A percentile compares a stretch with the other conserved stretches of the same genome.
These are phyloP conservation scores for Hipposideros larvatus DNA, from an alignment of 2,797 vertebrate genomes.

Conservation along the genomic window DNA sequence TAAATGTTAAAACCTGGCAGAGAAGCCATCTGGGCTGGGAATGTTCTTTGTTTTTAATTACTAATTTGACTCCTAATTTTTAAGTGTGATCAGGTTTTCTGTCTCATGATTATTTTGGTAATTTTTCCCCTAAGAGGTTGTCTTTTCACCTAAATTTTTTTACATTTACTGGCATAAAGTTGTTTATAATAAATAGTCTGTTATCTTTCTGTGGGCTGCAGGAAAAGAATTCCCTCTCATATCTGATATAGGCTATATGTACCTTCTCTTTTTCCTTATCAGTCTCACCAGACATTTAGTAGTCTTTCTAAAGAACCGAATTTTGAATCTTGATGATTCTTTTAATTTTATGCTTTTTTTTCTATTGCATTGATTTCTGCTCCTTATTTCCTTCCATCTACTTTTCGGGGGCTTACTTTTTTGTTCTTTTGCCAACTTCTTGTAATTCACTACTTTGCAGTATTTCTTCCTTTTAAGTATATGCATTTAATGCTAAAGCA, in stretches of 20 bases:
- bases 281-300: background rate
- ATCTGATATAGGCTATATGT: background rate
- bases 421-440: constrained; percentile 2
- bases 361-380: background rate
- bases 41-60: constrained; percentile 49
- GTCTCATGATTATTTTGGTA: constrained; percentile 21
- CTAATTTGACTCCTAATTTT: constrained; percentile 10
- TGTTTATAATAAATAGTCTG: background rate
- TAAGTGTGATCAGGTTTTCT: background rate
- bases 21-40: background rate
- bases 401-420: background rate
- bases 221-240: background rate
- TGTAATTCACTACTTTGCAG: constrained; percentile 14
- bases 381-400: constrained; percentile 10
- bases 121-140: background rate
- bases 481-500: background rate
- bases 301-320: background rate
- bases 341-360: constrained; percentile 25
- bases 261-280: constrained; percentile 14
- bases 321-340: background rate
- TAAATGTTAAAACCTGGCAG: background rate
- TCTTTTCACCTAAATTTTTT: background rate
- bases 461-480: constrained; percentile 31
- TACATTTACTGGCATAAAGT: constrained; percentile 10
- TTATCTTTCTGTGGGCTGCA: background rate